Evolutionary conservation across 2,113 vertebrate species (phyloP).

Genomic region (Zosterops pallidus): DNA sequence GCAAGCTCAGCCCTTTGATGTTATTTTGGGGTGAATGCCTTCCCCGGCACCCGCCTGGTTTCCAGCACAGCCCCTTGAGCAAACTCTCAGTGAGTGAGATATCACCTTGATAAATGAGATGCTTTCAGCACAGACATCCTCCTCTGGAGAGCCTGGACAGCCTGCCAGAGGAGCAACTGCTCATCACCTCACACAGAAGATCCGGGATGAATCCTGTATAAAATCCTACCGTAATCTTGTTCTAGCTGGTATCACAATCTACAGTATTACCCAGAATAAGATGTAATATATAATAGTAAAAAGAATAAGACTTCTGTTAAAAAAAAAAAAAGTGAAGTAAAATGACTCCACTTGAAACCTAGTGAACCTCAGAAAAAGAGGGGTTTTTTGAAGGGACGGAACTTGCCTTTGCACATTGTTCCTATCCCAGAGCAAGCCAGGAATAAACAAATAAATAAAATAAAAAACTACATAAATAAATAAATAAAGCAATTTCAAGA

Average conservation of each 20-base stretch:
- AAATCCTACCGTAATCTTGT: background rate
- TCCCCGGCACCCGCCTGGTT: background rate
- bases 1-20: background rate
- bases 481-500: background rate
- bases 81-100: background rate
- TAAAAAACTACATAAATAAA: background rate
- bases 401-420: background rate
- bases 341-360: background rate
- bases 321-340: background rate
- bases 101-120: constrained; percentile 16
- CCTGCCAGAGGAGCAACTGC: background rate
- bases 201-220: background rate
- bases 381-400: background rate
- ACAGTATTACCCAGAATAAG: background rate
- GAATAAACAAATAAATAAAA: background rate
- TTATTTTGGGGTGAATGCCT: constrained; percentile 16
- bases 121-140: background rate
- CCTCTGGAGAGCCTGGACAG: background rate
- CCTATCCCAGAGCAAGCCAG: background rate
- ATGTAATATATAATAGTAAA: background rate
- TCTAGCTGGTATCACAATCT: background rate
- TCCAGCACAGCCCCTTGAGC: constrained; percentile 11
- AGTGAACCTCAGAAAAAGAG: background rate
- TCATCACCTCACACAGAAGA: background rate
- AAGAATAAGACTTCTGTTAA: background rate